Conservation (phyloP, 2,113 vertebrate genomes). For the Nestor notabilis region DNA sequence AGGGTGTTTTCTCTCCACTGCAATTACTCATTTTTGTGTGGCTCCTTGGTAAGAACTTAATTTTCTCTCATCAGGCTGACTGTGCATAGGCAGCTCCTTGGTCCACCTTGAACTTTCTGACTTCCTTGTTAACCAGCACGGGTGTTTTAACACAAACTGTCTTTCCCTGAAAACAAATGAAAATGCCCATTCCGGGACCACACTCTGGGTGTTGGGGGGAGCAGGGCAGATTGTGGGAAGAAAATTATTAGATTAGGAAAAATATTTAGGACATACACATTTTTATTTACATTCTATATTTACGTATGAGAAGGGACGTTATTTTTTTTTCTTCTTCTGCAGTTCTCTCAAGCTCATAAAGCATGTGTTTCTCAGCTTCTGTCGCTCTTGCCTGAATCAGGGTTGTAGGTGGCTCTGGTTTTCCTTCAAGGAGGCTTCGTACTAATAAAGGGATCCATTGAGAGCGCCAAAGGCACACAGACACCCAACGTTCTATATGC, state of each 20-base stretch:
- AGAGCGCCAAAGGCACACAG: background rate
- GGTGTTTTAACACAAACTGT: background rate
- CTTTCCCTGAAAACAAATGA: background rate
- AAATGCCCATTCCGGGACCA: background rate
- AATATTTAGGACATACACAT: background rate
- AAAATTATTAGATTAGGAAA: background rate
- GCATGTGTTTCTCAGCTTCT: background rate
- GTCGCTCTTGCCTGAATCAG: background rate
- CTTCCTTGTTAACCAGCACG: background rate
- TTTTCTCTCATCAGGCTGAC: background rate
- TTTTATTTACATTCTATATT: slow-evolving; percentile 19
- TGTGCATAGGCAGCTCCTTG: background rate
- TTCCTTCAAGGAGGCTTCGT: background rate
- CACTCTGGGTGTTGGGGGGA: background rate
- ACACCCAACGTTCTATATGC: background rate
- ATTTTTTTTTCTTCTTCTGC: background rate
- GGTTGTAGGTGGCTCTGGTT: background rate
- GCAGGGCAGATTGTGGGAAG: background rate
- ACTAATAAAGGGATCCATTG: background rate
- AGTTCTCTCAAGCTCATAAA: background rate
- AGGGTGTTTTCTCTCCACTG: background rate
- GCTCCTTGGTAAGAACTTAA: background rate
- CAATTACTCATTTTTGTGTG: accelerated
- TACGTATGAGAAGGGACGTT: background rate
- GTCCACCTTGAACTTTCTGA: background rate